Percentiles rank a stretch among this genome's conserved stretches.
Evolutionary conservation across 2,113 vertebrate species (phyloP).

Genomic region (Quiscalus mexicanus): DNA sequence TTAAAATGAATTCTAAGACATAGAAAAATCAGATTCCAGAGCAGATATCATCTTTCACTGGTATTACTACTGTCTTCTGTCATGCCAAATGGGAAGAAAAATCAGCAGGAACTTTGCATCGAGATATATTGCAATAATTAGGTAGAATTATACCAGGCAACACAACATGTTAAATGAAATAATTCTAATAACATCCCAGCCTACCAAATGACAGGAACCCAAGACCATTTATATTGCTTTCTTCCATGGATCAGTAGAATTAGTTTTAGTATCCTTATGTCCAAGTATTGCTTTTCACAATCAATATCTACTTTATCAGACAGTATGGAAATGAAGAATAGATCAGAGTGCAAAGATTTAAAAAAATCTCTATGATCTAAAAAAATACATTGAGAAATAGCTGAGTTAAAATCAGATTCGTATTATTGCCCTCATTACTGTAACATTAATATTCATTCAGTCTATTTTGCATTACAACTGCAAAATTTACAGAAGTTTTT

Average conservation of each 20-base stretch:
- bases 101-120: neutral
- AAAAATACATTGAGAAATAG: neutral
- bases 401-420: neutral
- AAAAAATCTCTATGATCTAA: neutral
- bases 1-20: neutral
- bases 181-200: neutral
- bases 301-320: constrained; percentile 51
- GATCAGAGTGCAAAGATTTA: neutral
- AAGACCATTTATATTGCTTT: constrained; percentile 1
- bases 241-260: constrained; percentile 50
- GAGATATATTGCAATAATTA: neutral
- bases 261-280: constrained; percentile 17
- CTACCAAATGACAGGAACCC: constrained; percentile 7
- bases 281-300: constrained; percentile 49
- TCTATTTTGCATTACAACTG: neutral
- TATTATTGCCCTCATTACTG: neutral
- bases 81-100: neutral
- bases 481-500: neutral
- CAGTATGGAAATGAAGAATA: constrained; percentile 20
- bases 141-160: neutral
- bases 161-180: neutral
- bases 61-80: neutral
- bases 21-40: neutral
- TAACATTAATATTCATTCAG: neutral
- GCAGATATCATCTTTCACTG: neutral